phyloP scores from a whole-genome alignment of 2,888 invertebrate genomes.

The Lycaena phlaeas region DNA sequence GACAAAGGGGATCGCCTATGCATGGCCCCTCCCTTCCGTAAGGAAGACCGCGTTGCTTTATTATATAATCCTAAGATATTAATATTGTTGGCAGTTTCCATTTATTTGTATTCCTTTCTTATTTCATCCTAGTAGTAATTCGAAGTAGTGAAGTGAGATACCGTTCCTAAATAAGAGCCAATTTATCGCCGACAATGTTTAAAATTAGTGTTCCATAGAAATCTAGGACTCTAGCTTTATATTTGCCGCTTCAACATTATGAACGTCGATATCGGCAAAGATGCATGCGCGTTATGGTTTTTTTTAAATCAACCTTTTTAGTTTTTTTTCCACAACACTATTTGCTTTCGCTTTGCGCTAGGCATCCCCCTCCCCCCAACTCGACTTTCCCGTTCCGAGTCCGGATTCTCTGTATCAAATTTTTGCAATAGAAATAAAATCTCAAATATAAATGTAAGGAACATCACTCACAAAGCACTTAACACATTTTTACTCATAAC shows the following conservation, averaged over 20 bases:
- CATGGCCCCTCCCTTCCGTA: no score
- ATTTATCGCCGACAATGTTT: no score
- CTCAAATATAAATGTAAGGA: constrained; percentile 67
- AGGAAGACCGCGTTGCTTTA: no score
- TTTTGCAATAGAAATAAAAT: constrained; percentile 50
- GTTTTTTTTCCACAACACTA: constrained; percentile 18
- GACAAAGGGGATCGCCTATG: no score
- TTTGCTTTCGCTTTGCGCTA: constrained; percentile 48
- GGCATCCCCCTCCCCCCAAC: constrained; percentile 39
- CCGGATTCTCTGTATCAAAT: constrained; percentile 56
- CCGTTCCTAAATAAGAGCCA: no score
- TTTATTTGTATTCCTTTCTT: background rate
- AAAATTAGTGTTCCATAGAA: no score
- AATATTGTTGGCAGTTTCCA: background rate
- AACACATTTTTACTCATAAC: constrained; percentile 53
- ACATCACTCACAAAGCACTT: constrained; percentile 70
- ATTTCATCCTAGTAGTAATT: no score
- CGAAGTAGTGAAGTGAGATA: no score
- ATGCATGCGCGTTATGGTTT: constrained; percentile 3
- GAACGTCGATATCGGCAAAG: constrained; percentile 3
- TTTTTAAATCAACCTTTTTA: constrained; percentile 2
- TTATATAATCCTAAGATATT: constrained; percentile 8
- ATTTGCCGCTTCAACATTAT: no score
- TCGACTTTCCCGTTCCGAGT: constrained; percentile 69
- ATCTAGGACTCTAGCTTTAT: no score